Conservation (phyloP, 2,797 vertebrate genomes). For the Falco peregrinus region DNA sequence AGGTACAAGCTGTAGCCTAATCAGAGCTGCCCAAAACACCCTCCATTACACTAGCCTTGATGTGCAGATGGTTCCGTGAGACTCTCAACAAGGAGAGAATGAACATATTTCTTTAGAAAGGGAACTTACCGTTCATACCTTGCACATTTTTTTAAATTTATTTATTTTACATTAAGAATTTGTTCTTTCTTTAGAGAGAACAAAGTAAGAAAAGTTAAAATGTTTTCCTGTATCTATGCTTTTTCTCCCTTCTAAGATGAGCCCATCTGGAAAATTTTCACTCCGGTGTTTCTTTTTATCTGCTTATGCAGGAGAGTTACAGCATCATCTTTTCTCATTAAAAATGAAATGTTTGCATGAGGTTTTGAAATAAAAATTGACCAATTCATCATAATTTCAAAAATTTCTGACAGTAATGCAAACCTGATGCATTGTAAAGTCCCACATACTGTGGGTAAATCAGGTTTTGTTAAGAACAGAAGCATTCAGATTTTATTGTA, state of each 20-base stretch:
- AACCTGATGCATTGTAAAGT: neutral
- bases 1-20: neutral
- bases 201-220: neutral
- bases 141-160: too few species aligned
- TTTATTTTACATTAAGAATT: neutral
- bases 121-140: neutral
- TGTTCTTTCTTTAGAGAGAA: neutral
- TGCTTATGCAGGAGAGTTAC: neutral
- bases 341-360: slow-evolving; percentile 24
- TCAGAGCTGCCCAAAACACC: neutral
- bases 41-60: too few species aligned
- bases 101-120: neutral
- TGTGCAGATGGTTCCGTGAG: neutral
- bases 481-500: neutral
- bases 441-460: slow-evolving; percentile 10
- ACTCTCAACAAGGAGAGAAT: neutral
- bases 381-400: slow-evolving; percentile 27
- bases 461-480: neutral
- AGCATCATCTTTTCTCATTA: slow-evolving; percentile 30
- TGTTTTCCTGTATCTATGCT: neutral
- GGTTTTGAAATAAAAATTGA: neutral
- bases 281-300: neutral
- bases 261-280: neutral
- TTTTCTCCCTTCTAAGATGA: neutral
- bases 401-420: neutral